Evolutionary conservation across 2,113 vertebrate species (phyloP), one percentile per base, ranked within the genome.

Genomic region (Phasianus colchicus): DNA sequence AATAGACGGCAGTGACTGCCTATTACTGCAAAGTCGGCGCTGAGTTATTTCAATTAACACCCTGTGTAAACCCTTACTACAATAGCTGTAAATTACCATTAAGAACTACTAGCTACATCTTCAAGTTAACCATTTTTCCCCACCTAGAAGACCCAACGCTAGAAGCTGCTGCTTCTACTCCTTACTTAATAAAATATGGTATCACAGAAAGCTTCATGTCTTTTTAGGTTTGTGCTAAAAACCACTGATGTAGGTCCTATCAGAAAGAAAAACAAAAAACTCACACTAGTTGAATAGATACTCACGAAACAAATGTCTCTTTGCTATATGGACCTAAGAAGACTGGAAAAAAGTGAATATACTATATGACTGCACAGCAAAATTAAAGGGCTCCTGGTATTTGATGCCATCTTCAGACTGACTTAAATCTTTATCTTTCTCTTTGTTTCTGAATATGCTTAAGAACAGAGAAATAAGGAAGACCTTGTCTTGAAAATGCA

Each of bases 81-180:
- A 94, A 88, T 83, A 88, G 77, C 50, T 93, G 88, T 89, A 94
- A 95, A 94, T 95, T 93, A 87, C 74, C 73, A 80, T 75, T 83
- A 92, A 91, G 69, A 92, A 95, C 85, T 75, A 80, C 45, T 85
- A 89, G 55, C 83, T 83, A 86, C 72, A 90, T 82, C 71, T 6
- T 1, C 86, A 87, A 86, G 86, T 92, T 96, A 91, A 95, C 71
- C 71, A 89, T 67, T 95, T 94, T 76, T 89, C 78, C 45, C 64
- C 75, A 83, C 30, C 47, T 74, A 83, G 90, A 95, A 95, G 70
- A 95, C 58, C 66, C 88, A 92, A 89, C 84, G 93, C 84, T 40
- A 89, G 78, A 94, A 89, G 61, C 25, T 73, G 50, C 63, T 83
- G 91, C 71, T 48, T 86, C 38, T 82, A 92, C 61, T 89, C 90